phyloP scores from a whole-genome alignment of 2,797 vertebrate species.

The Phrynocephalus guinanensis region DNA sequence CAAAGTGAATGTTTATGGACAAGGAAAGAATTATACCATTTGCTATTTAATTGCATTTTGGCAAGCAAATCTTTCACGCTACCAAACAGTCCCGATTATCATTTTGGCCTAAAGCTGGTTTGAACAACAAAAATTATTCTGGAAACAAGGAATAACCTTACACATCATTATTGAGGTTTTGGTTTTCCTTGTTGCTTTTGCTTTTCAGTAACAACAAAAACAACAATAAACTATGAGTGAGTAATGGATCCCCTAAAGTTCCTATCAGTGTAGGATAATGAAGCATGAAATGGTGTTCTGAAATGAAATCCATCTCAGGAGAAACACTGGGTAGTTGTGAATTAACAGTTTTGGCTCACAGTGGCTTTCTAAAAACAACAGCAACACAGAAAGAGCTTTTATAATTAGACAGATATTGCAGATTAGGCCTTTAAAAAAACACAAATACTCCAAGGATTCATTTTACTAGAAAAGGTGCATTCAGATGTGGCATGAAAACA shows the following conservation, averaged over 20 bases:
- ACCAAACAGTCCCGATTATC: neutral
- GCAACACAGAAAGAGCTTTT: slow-evolving; percentile 41
- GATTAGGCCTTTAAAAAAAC: neutral
- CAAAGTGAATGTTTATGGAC: neutral
- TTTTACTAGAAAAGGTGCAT: neutral
- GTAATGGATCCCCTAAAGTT: slow-evolving; percentile 56
- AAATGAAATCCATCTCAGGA: slow-evolving; percentile 66
- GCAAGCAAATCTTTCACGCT: neutral
- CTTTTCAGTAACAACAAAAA: slow-evolving; percentile 21
- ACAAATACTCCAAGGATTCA: neutral
- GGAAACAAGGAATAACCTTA: slow-evolving; percentile 4
- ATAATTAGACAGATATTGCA: slow-evolving; percentile 12
- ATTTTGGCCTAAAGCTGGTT: neutral
- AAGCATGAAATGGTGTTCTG: slow-evolving; percentile 69
- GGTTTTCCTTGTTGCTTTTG: neutral
- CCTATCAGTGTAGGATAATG: slow-evolving; percentile 64
- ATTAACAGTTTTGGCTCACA: slow-evolving; percentile 63
- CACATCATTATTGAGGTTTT: slow-evolving; percentile 20
- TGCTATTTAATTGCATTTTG: neutral
- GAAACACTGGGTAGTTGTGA: slow-evolving; percentile 55
- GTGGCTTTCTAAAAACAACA: neutral
- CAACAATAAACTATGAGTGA: slow-evolving; percentile 35
- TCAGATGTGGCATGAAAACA: neutral
- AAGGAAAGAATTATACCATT: neutral
- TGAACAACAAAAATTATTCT: neutral